These are phyloP conservation scores for Rhodinocichla rosea DNA, from an alignment of 2,113 vertebrate species.

Conservation along the genomic window DNA sequence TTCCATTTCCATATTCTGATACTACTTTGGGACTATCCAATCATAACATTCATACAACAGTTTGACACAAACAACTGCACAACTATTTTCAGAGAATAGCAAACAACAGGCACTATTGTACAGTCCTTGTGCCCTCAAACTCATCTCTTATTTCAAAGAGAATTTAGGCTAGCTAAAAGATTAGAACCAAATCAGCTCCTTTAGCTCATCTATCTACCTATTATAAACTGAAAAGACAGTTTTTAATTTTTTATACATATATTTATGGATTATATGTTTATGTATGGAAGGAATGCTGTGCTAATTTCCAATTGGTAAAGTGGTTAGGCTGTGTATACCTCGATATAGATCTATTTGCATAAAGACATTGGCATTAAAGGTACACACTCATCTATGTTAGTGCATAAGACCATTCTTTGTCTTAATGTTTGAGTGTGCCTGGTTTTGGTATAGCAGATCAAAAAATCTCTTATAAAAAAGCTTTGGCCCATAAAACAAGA, in stretches of 20 bases:
- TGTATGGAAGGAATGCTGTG: neutral
- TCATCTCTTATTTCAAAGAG: neutral
- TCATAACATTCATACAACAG: neutral
- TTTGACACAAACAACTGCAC: neutral
- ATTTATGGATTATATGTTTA: neutral
- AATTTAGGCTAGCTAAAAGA: neutral
- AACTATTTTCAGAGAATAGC: neutral
- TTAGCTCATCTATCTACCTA: neutral
- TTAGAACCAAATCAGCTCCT: neutral
- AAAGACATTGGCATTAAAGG: constrained; percentile 22
- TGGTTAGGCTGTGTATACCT: neutral
- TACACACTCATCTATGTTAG: constrained; percentile 14
- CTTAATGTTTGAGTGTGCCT: neutral
- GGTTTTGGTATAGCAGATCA: neutral
- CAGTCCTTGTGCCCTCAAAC: neutral
- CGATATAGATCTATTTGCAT: neutral
- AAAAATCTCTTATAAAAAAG: neutral
- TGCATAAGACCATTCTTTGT: constrained; percentile 2
- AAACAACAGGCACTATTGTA: neutral
- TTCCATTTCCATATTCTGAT: neutral
- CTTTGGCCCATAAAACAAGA: constrained; percentile 58
- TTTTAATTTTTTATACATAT: neutral
- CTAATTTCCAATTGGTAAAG: neutral
- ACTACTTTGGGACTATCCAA: constrained; percentile 7
- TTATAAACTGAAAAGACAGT: neutral